Base-by-base conservation (phyloP, 92 coral and sea anemone genomes). In the Zoanthus solanderi region DNA sequence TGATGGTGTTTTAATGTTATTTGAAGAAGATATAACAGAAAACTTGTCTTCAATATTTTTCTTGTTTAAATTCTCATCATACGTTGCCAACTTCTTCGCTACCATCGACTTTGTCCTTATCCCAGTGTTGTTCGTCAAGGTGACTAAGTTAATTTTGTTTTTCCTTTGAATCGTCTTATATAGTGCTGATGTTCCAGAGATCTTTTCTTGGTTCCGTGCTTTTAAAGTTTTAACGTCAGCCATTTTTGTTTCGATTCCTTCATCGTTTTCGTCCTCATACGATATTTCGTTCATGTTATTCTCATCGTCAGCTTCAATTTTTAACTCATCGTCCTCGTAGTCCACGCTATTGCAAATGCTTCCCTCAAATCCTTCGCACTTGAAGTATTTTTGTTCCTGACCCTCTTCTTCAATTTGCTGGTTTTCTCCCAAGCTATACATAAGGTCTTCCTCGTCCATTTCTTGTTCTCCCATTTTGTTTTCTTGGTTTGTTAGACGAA, bases 301-400 rank as follows among this genome's bases (percentile, higher is more conserved):
- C 7, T 77, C 73, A 7, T 77, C 58, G 11, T 50, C 81, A n/a
- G 17, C 78, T 57, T 88, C 87, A 52, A 45, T 54, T 29, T 34
- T 31, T 16, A 10, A 28, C 13, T 67, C 91, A 0, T 54, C 75
- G 5, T 54, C 63, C 28, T 34, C 80, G 18, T 68, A 81, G 14
- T 81, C 75, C 47, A 81, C 30, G 47, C 47, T 66, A 50, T 52
- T 75, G 45, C 85, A 81, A 81, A 81, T n/a, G 47, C 58, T 31
- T 14, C 31, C 66, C 14, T 58, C 85, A n/a, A 45, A 44, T 32
- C 29, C 77, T 47, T 28, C 82, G 47, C 87, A 67, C 60, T 52
- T 56, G 30, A 48, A 28, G 37, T n/a, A 10, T 32, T 61, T 71
- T 32, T 58, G 63, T 28, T 71, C 69, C 7, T 34, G 68, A 80